A percentile compares a stretch with the other conserved stretches of the same genome.
phyloP scores from a whole-genome alignment of 2,888 invertebrate genomes.

The Phengaris alcon region DNA sequence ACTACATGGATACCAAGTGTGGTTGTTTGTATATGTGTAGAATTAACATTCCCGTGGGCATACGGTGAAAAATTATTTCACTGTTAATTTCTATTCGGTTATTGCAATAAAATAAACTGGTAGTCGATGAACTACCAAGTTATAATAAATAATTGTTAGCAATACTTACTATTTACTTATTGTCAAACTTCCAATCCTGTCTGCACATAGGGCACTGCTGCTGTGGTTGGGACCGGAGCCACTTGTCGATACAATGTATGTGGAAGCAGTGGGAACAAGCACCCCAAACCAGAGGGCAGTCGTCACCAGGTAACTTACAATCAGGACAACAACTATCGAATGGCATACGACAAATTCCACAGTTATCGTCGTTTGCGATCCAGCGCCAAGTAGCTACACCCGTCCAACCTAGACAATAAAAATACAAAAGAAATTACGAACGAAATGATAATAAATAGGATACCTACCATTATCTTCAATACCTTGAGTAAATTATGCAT shows the following conservation, averaged over 20 bases:
- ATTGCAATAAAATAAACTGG: too few species aligned
- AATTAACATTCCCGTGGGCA: too few species aligned
- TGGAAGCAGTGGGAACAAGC: constrained; percentile 99
- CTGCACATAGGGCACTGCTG: constrained; percentile 98
- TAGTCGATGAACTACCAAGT: too few species aligned
- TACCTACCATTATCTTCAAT: background rate
- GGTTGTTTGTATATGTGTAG: too few species aligned
- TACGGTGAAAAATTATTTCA: too few species aligned
- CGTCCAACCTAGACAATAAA: constrained; percentile 85
- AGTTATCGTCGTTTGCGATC: constrained; percentile 99
- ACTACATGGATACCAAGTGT: too few species aligned
- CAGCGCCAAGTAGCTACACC: constrained; percentile 99
- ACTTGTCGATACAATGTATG: constrained; percentile 99
- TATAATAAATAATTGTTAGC: too few species aligned
- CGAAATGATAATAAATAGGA: background rate
- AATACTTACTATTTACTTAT: constrained; percentile 71
- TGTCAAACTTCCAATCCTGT: constrained; percentile 99
- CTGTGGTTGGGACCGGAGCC: constrained; percentile 96
- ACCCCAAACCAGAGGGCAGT: constrained; percentile 99
- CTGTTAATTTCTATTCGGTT: too few species aligned
- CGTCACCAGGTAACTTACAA: constrained; percentile 98
- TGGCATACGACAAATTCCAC: constrained; percentile 99
- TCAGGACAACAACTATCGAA: constrained; percentile 99
- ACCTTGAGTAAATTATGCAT: constrained; percentile 26
- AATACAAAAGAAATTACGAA: background rate